phyloP scores from a whole-genome alignment of 2,113 vertebrate species.

The Entomyzon cyanotis region DNA sequence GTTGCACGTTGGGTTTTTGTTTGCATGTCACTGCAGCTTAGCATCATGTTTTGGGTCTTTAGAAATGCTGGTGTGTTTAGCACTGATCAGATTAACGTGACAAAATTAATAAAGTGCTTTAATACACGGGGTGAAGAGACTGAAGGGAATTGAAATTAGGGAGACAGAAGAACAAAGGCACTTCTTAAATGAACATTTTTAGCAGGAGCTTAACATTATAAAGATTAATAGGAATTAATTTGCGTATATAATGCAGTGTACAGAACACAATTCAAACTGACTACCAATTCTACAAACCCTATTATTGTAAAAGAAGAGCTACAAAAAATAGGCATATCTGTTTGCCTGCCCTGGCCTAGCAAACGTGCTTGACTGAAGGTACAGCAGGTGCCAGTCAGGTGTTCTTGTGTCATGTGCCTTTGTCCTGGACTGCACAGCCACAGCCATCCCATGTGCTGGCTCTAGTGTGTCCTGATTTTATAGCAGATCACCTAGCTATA shows the following conservation, averaged over 20 bases:
- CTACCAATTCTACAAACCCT: background rate
- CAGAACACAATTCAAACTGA: constrained; percentile 43
- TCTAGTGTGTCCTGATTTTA: background rate
- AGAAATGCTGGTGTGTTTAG: constrained; percentile 10
- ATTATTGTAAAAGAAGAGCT: constrained; percentile 8
- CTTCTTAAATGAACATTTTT: constrained; percentile 66
- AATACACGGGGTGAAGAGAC: constrained; percentile 43
- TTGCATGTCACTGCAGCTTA: background rate
- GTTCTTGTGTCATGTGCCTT: background rate
- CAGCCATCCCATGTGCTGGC: background rate
- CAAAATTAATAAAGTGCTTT: constrained; percentile 67
- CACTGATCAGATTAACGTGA: constrained; percentile 65
- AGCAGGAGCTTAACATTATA: constrained; percentile 64
- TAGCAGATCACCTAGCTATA: background rate
- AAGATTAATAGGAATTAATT: constrained; percentile 73
- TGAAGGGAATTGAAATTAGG: constrained; percentile 67
- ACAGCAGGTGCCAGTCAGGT: background rate
- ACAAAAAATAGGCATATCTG: background rate
- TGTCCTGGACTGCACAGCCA: background rate
- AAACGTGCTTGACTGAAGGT: background rate
- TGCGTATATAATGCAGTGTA: constrained; percentile 56
- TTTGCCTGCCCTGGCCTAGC: background rate
- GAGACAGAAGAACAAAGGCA: constrained; percentile 60
- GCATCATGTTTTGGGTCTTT: background rate
- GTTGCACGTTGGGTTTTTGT: background rate